These are phyloP conservation scores for Odiellus spinosus DNA, from an alignment of 2,888 invertebrate species.

Conservation along the genomic window DNA sequence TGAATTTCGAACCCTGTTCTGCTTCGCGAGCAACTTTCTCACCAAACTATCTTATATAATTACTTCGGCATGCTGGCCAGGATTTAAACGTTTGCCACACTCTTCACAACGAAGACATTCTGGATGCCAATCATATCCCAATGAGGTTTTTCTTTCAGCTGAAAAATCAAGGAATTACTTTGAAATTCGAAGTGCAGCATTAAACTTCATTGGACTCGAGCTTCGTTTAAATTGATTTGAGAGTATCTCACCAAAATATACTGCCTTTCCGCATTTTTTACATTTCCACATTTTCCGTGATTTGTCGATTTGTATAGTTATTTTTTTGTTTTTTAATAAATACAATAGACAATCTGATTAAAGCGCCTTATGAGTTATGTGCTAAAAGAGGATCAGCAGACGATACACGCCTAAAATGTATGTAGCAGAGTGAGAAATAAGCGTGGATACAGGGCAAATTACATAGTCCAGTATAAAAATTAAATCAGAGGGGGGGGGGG, in stretches of 20 bases:
- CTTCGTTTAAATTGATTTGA: background rate
- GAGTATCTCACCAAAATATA: conserved; percentile 49
- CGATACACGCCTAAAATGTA: no score
- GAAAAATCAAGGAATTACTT: conserved; percentile 23
- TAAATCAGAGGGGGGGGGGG: no score
- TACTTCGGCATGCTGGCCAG: conserved; percentile 68
- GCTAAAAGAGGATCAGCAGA: no score
- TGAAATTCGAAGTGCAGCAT: background rate
- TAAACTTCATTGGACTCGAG: background rate
- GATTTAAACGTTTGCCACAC: conserved; percentile 61
- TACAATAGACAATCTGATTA: no score
- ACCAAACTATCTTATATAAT: conserved; percentile 15
- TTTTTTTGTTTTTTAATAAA: no score
- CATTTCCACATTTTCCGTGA: conserved; percentile 66
- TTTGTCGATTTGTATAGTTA: no score
- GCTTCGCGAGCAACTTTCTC: no score
- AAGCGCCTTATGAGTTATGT: no score
- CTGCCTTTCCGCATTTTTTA: conserved; percentile 64
- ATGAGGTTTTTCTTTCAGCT: conserved; percentile 72
- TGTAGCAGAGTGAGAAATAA: no score
- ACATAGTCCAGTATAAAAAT: no score
- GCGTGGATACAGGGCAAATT: no score
- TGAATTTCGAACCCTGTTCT: no score
- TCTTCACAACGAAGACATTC: conserved; percentile 65
- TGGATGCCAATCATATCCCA: conserved; percentile 73